Conservation (phyloP, 2,113 vertebrate genomes). For the human region DNA sequence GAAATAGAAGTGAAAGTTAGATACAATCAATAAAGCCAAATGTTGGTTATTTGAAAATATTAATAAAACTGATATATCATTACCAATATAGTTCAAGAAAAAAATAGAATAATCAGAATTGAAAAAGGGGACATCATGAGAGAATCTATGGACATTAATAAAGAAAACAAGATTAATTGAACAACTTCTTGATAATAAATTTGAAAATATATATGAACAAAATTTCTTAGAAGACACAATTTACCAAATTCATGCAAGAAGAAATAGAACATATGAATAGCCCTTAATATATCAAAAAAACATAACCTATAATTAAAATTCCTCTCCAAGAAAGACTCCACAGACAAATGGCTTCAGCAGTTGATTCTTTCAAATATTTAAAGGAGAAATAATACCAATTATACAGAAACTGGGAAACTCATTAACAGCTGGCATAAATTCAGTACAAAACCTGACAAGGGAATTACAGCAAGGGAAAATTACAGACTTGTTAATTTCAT, state of each 20-base stretch:
- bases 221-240: background rate
- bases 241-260: background rate
- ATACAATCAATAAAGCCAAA: background rate
- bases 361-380: background rate
- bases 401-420: background rate
- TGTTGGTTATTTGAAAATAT: background rate
- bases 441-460: background rate
- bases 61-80: background rate
- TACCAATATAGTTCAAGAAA: background rate
- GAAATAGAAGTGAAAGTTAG: background rate
- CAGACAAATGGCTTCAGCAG: background rate
- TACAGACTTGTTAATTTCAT: background rate
- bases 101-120: background rate
- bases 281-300: background rate
- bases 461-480: background rate
- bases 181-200: background rate
- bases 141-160: background rate
- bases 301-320: background rate
- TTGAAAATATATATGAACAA: background rate
- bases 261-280: background rate
- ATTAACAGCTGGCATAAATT: background rate
- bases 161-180: background rate
- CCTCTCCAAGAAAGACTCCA: background rate
- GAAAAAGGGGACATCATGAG: background rate
- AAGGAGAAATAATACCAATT: background rate